These are phyloP conservation scores for Aphrocallistes beatrix DNA, from an alignment of 37 sponge, comb jelly and placozoan species.

Conservation along the genomic window DNA sequence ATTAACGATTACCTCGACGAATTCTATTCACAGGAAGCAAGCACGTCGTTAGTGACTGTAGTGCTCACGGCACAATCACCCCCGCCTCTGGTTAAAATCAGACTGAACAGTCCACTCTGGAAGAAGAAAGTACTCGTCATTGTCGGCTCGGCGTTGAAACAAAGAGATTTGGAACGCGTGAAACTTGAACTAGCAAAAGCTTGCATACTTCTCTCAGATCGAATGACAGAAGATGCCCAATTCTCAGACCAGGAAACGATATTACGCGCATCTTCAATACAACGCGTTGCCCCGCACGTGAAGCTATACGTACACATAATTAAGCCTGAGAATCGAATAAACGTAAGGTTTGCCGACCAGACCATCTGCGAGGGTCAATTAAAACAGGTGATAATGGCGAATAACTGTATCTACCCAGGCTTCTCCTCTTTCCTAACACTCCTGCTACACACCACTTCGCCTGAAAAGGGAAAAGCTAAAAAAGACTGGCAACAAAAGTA, in stretches of 20 bases:
- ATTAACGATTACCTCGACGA: not conserved
- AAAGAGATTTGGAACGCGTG: not conserved
- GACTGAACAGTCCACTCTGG: not conserved
- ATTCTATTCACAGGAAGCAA: not conserved
- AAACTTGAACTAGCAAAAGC: not conserved
- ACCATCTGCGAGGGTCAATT: slow-evolving; percentile 54
- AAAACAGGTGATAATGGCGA: slow-evolving; percentile 50
- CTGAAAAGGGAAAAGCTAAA: not conserved
- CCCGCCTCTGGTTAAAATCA: not conserved
- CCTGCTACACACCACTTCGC: slow-evolving; percentile 51
- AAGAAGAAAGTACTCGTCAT: slow-evolving; percentile 1
- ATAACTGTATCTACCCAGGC: slow-evolving; percentile 47
- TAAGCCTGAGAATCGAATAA: slow-evolving; percentile 37
- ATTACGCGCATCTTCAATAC: slow-evolving; percentile 53
- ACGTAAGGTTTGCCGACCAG: slow-evolving; percentile 35
- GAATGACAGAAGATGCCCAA: not conserved
- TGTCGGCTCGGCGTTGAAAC: not conserved
- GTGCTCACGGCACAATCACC: not conserved
- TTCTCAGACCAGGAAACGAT: slow-evolving; percentile 50
- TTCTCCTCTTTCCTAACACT: slow-evolving; percentile 46
- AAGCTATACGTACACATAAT: slow-evolving; percentile 54
- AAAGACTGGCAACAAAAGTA: not conserved
- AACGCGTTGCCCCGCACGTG: slow-evolving; percentile 37
- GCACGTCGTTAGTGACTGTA: not conserved
- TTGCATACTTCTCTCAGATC: not conserved